Percentiles rank a stretch among this genome's conserved stretches.
These are phyloP conservation scores for Drosophila rhopaloa DNA, from an alignment of 1,140 invertebrate species.

Conservation along the genomic window DNA sequence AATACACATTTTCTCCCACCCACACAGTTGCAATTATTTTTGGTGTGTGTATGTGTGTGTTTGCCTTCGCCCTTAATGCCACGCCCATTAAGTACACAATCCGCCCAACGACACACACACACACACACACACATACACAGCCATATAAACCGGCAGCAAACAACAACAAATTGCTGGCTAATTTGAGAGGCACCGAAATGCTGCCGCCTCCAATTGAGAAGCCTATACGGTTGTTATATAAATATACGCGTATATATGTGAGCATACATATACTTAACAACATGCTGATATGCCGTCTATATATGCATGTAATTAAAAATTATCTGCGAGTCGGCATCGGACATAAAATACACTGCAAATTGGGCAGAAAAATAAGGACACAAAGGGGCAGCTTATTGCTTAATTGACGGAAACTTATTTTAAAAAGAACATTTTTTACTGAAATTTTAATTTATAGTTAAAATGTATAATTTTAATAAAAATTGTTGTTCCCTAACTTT, in stretches of 20 bases:
- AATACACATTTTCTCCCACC: slow-evolving; percentile 71
- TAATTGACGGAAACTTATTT: too few species aligned
- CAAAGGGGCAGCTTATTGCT: background rate
- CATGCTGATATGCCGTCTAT: slow-evolving; percentile 5
- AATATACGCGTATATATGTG: slow-evolving; percentile 6
- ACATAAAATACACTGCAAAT: slow-evolving; percentile 68
- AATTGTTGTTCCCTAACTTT: too few species aligned
- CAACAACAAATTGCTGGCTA: slow-evolving; percentile 76
- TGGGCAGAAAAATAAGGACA: slow-evolving; percentile 2
- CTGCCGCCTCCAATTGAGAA: slow-evolving; percentile 23
- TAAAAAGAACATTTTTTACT: too few species aligned
- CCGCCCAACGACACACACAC: slow-evolving; percentile 14
- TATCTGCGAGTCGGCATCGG: slow-evolving; percentile 65
- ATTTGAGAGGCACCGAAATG: slow-evolving; percentile 64
- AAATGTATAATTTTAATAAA: too few species aligned
- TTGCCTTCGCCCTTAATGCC: slow-evolving; percentile 60
- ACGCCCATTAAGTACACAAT: slow-evolving; percentile 69
- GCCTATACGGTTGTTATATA: slow-evolving; percentile 31
- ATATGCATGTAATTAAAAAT: slow-evolving; percentile 67
- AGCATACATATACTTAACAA: slow-evolving; percentile 14
- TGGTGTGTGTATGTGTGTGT: slow-evolving; percentile 21
- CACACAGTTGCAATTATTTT: slow-evolving; percentile 61
- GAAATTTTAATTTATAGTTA: too few species aligned
- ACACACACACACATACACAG: slow-evolving; percentile 7
- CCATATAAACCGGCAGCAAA: slow-evolving; percentile 2